Evolutionary conservation across 2,113 vertebrate genomes (phyloP).

Genomic region (Solenodon paradoxus): DNA sequence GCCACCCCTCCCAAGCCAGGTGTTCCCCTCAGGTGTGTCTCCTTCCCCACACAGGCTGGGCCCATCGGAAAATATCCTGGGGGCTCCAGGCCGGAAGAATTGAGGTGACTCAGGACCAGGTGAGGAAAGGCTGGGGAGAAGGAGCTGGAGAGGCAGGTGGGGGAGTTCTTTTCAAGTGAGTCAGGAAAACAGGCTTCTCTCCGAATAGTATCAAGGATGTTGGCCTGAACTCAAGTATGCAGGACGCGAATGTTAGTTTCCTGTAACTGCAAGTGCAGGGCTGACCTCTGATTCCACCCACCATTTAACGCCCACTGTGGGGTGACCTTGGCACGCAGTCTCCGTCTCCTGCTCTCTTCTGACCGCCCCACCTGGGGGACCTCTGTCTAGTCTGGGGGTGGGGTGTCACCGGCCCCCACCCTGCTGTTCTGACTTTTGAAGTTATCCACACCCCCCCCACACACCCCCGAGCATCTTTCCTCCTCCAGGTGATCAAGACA

Average conservation of each 20-base stretch:
- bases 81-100: not conserved
- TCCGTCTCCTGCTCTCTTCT: not conserved
- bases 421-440: not conserved
- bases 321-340: not conserved
- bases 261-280: not conserved
- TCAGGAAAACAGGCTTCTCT: constrained; percentile 20
- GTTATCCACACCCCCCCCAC: no score
- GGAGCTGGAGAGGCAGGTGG: not conserved
- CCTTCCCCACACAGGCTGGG: constrained; percentile 67
- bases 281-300: not conserved
- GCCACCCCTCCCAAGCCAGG: not conserved
- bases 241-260: not conserved
- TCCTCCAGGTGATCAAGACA: not conserved
- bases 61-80: not conserved
- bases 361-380: not conserved
- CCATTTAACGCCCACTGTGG: accelerated
- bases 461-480: no score
- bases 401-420: not conserved
- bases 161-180: not conserved
- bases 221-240: constrained; percentile 33
- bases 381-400: not conserved
- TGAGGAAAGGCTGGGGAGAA: not conserved
- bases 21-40: not conserved
- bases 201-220: not conserved
- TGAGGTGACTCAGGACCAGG: constrained; percentile 30